Evolutionary conservation across 2,113 vertebrate genomes (phyloP), one percentile per base, ranked within the genome.

Genomic region (Semnornis frantzii): DNA sequence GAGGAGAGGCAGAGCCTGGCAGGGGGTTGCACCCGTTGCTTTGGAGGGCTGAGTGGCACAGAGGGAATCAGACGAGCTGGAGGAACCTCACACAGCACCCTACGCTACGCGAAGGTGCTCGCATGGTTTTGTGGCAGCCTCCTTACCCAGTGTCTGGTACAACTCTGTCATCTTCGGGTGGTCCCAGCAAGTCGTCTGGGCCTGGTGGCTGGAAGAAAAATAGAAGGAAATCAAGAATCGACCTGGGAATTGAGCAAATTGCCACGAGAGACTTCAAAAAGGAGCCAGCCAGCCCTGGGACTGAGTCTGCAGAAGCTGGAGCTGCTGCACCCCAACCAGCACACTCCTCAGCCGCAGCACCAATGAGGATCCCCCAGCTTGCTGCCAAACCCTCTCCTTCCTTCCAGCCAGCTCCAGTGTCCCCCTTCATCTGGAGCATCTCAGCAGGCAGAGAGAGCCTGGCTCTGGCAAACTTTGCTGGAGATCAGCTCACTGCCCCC

Each of bases 121-220:
- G 0, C 25, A 12, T 0, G 4, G 25, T 2, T 74, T 52, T 25
- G 72, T 18, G 42, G 11, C 28, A 88, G 46, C 12, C 54, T 81
- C 96, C 97, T 98, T 97, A 99, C 99, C 98, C 91, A 99, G 97
- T 0, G 99, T 98, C 95, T 99, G 99, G 97, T 99, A 99, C 80
- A 99, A 90, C 90, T 99, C 99, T 6, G 98, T 99, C 99, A 99
- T 99, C 98, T 99, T 99, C 94, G 99, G 99, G 97, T 99, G 99
- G 97, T 99, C 99, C 99, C 99, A 99, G 98, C 99, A 99, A 1
- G 99, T 99, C 0, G 99, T 99, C 97, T 99, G 99, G 89, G 99
- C 98, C 97, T 99, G 99, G 94, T 99, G 99, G 97, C 99, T 99
- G 93, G 57, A 97, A 94, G 83, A 16, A 90, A 78, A 95, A 93